Base-by-base conservation (phyloP, 2,888 invertebrate species). In the Callimorpha dominula region DNA sequence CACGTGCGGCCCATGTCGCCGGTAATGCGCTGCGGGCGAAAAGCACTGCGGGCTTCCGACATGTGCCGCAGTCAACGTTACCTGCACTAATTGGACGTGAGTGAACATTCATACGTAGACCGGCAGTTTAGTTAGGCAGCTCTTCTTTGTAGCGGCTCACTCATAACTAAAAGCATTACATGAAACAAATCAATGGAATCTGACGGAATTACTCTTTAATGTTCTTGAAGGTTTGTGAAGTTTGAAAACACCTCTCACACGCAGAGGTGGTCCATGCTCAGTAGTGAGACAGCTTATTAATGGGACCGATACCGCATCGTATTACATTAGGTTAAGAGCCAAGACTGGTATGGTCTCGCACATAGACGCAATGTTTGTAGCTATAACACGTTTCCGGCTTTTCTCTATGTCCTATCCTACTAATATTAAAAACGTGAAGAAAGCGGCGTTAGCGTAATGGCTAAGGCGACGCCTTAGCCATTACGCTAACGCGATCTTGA, bases 11-110 rank as follows among this genome's bases (percentile, higher is more conserved):
- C 31, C 65, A 50, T 57, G 65, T 67, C 43, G 67, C 62, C 66
- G n/a, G 46, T 71, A 65, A 71, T 67, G 71, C n/a, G 43, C 52
- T 72, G 71, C 71, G 71, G 71, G 71, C 71, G 46, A 42, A n/a
- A 54, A 31, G 42, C 50, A 49, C 67, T n/a, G 52, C 49, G 42
- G 60, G 60, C 60, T 60, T 31, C 31, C 60, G 31, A 60, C 6
- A 14, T 20, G 60, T 11, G 4, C 14, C 5, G 11, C 12, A 46
- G 6, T 6, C 43, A 46, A 46, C 43, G 31, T 31, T 60, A 31
- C 60, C 31, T 60, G 60, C 31, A 14, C 20, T 60, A 60, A 60
- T 60, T 60, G 31, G 60, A 6, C 31, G 31, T 14, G 20, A 11
- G 20, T 57, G 57, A 60, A 60, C 31, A 60, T 4, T 14, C 14